Conservation (phyloP, 2,797 vertebrate genomes). For the Sitta carolinensis region DNA sequence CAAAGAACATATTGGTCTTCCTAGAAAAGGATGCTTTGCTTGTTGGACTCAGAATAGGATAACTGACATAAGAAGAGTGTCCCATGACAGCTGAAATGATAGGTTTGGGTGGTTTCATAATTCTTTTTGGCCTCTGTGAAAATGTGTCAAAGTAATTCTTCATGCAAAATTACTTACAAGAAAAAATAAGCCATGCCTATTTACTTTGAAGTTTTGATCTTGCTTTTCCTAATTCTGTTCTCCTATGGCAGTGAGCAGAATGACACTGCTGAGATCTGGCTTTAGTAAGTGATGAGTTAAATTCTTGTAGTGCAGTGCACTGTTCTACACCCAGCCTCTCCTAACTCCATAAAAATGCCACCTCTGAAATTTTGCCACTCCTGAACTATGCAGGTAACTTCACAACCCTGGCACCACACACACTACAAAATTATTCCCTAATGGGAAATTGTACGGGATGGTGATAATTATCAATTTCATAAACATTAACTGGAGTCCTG, state of each 20-base stretch:
- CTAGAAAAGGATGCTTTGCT: background rate
- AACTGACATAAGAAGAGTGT: background rate
- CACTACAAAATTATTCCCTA: constrained; percentile 2
- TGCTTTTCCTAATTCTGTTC: background rate
- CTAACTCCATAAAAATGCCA: background rate
- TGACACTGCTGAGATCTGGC: background rate
- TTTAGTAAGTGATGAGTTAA: background rate
- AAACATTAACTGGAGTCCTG: background rate
- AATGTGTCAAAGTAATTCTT: background rate
- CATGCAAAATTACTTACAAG: background rate
- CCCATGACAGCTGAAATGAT: background rate
- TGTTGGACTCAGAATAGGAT: background rate
- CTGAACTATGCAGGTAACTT: background rate
- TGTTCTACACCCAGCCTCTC: background rate
- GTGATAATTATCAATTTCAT: constrained; percentile 19
- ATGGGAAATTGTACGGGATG: background rate
- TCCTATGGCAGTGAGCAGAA: background rate
- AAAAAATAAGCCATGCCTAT: background rate
- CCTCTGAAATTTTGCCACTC: background rate
- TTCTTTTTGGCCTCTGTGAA: background rate
- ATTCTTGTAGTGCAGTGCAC: background rate
- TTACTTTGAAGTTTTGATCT: background rate
- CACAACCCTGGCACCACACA: background rate
- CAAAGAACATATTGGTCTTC: background rate
- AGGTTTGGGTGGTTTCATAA: background rate